Conservation (phyloP, 2,888 invertebrate species). For the Eupithecia tripunctaria region DNA sequence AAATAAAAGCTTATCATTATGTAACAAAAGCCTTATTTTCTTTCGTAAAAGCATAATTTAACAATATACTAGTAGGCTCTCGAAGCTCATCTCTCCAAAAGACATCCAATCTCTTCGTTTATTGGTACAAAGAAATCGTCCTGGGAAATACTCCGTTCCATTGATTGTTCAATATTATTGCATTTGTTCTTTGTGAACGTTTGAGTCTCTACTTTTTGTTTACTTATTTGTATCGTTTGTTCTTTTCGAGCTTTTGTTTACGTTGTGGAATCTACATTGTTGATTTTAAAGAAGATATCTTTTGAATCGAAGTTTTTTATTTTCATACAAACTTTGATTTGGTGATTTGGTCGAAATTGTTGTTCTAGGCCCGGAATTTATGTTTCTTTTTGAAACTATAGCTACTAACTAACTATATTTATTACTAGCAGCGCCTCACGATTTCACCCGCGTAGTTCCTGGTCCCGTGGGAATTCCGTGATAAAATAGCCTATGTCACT, state of each 20-base stretch:
- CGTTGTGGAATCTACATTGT: background rate
- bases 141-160: slow-evolving; percentile 26
- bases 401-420: too few relatives aligned
- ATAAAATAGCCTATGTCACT: too few relatives aligned
- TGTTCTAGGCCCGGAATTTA: background rate
- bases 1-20: background rate
- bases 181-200: slow-evolving; percentile 14
- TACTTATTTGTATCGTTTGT: slow-evolving; percentile 2
- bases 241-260: slow-evolving; percentile 10
- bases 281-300: background rate
- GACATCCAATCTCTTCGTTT: slow-evolving; percentile 30
- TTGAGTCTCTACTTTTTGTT: background rate
- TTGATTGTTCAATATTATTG: slow-evolving; percentile 31
- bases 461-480: too few relatives aligned
- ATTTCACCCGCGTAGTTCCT: too few relatives aligned
- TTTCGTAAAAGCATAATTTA: background rate
- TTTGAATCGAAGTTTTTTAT: background rate
- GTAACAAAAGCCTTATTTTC: background rate
- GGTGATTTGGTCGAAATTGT: background rate
- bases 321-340: background rate
- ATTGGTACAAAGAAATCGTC: slow-evolving; percentile 26
- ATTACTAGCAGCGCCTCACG: too few relatives aligned
- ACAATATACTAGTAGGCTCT: background rate
- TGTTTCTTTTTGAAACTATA: too few relatives aligned
- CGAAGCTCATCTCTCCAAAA: slow-evolving; percentile 20